phyloP scores from a whole-genome alignment of 2,113 vertebrate species.

The Gopherus evgoodei region DNA sequence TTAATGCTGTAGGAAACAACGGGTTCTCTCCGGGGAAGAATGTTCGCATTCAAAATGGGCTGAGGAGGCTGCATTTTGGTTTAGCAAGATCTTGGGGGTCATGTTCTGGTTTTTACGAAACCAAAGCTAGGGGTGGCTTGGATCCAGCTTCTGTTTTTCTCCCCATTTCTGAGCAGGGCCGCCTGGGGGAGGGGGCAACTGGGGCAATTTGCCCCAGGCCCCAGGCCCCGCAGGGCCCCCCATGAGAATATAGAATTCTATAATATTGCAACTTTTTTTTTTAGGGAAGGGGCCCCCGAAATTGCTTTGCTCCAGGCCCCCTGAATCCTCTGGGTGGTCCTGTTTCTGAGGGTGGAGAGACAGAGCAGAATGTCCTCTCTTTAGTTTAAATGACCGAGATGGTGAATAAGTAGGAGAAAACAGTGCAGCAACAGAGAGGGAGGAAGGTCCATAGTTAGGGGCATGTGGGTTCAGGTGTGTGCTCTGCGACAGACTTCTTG shows the following conservation, averaged over 20 bases:
- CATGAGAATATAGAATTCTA: no score
- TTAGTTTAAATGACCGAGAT: background rate
- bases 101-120: background rate
- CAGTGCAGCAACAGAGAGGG: background rate
- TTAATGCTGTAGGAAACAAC: background rate
- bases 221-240: no score
- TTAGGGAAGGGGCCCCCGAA: no score
- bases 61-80: background rate
- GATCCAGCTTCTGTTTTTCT: background rate
- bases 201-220: no score
- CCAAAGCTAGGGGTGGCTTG: background rate
- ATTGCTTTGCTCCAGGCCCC: no score
- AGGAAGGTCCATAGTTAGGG: rapidly evolving
- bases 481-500: background rate
- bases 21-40: background rate
- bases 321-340: no score
- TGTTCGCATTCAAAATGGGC: background rate
- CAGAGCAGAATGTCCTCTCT: background rate
- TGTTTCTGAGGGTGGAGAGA: background rate
- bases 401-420: background rate
- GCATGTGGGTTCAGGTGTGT: background rate
- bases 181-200: no score
- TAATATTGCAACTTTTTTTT: no score
- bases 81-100: background rate
- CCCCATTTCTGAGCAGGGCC: background rate